Evolutionary conservation across 2,888 invertebrate genomes (phyloP).

Genomic region (Cartodere bifasciata): DNA sequence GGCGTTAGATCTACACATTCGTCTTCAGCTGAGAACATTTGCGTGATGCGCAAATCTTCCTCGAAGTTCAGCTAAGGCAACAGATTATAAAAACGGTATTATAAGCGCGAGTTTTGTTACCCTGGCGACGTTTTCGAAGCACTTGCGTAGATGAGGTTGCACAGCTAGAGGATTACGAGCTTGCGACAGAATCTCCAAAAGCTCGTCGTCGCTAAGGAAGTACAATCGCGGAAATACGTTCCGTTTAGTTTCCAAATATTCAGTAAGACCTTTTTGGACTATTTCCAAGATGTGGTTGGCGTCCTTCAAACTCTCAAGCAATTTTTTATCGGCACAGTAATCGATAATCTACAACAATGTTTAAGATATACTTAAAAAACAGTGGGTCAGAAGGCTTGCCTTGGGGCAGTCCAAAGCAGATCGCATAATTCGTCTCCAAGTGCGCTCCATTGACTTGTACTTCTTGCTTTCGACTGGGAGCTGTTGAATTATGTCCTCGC

Average conservation of each 20-base stretch:
- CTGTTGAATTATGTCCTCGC: slow-evolving; percentile 67
- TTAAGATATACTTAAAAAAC: not conserved
- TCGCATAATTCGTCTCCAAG: slow-evolving; percentile 68
- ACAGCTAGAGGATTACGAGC: slow-evolving; percentile 64
- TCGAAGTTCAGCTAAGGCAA: slow-evolving; percentile 50
- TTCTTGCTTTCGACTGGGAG: slow-evolving; percentile 68
- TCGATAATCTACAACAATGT: slow-evolving; percentile 43
- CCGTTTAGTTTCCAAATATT: slow-evolving; percentile 67
- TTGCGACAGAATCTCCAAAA: slow-evolving; percentile 69
- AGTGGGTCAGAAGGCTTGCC: slow-evolving; percentile 40
- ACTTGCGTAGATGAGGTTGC: slow-evolving; percentile 71
- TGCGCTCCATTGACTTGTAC: slow-evolving; percentile 64
- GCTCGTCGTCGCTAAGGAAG: slow-evolving; percentile 74
- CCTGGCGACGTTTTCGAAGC: slow-evolving; percentile 66
- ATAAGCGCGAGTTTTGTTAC: slow-evolving; percentile 24
- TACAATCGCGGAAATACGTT: slow-evolving; percentile 64
- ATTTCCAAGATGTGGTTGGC: slow-evolving; percentile 56
- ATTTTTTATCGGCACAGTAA: slow-evolving; percentile 48
- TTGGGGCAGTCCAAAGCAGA: slow-evolving; percentile 54
- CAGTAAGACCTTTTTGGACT: slow-evolving; percentile 62
- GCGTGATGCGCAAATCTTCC: slow-evolving; percentile 51
- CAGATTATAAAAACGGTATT: not conserved
- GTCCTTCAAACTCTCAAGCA: slow-evolving; percentile 57
- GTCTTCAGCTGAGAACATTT: slow-evolving; percentile 66
- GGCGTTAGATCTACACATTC: slow-evolving; percentile 57